Evolutionary conservation across 2,888 invertebrate species (phyloP).

Genomic region (Sabellastarte sp.): DNA sequence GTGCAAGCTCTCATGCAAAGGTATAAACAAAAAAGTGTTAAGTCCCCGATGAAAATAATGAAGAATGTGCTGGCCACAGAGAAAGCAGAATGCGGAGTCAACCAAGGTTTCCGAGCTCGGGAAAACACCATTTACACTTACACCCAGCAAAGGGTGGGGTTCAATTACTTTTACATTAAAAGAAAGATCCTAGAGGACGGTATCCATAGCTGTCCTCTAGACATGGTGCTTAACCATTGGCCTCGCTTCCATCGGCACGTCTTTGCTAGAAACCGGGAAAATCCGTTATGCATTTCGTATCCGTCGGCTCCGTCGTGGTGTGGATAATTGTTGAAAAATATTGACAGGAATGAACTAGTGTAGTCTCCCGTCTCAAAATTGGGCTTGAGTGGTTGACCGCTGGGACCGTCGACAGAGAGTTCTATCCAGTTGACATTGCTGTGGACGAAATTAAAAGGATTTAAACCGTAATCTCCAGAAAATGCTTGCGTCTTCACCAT

Average conservation of each 20-base stretch:
- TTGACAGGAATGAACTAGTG: not conserved
- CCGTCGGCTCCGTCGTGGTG: not conserved
- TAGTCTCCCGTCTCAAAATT: slow-evolving; percentile 3
- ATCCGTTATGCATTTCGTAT: too few relatives aligned
- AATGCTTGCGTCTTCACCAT: slow-evolving; percentile 1
- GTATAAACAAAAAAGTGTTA: not conserved
- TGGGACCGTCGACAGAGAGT: slow-evolving; percentile 5
- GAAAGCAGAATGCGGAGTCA: too few relatives aligned
- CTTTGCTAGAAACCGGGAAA: too few relatives aligned
- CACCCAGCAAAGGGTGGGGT: not conserved
- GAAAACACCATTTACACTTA: not conserved
- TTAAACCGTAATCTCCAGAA: not conserved
- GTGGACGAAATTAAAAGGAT: slow-evolving; percentile 5
- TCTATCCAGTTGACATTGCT: not conserved
- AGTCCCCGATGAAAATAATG: too few relatives aligned
- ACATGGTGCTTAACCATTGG: not conserved
- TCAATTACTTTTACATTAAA: not conserved
- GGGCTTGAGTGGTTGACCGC: slow-evolving; percentile 1
- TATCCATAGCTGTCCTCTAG: not conserved
- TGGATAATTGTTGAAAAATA: not conserved
- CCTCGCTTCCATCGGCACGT: too few relatives aligned
- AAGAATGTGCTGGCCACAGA: too few relatives aligned
- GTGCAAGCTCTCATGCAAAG: not conserved
- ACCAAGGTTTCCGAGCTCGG: not conserved
- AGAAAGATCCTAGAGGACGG: not conserved